Evolutionary conservation across 1,140 invertebrate species (phyloP), one percentile per base, ranked within the genome.

Genomic region (Coenobita brevimanus): DNA sequence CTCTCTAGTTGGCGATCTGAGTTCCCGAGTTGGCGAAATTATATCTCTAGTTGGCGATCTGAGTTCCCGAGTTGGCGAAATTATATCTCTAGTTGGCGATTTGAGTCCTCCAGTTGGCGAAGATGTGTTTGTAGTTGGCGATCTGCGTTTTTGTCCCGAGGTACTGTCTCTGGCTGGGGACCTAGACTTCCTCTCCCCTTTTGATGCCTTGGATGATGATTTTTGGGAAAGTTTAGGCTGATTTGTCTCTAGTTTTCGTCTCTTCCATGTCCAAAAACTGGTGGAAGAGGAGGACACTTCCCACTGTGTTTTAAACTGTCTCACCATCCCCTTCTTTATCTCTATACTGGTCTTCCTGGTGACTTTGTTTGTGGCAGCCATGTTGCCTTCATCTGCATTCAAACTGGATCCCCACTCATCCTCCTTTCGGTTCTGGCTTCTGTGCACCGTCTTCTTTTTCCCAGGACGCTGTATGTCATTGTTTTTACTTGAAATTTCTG

Each of bases 191-290:
- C 27, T 30, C 33, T 21, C 30, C 36, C 33, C 24, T 33, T 71
- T 17, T 33, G 36, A 24, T 33, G 17, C 54, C 38, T 21, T 30
- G n/a, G 50, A 54, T 46, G 75, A 17, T 57, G 46, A 50, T 54
- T 10, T n/a, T 2, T 38, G 33, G 24, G 46, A 46, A 50, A n/a
- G 21, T 3, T 57, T 85, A 15, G 30, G 21, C 43, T 57, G 46
- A 13, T 69, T 21, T 24, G 69, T n/a, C 27, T 54, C 43, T 15
- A 54, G n/a, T 50, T 62, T 36, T 4, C 69, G 75, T 36, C 84
- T 60, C 54, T 86, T 86, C 84, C 84, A 86, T 1, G 84, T 86
- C 84, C 84, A 86, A 43, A 67, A 86, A 3, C 84, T 75, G 13
- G 84, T 27, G 38, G 64, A 79, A 21, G 60, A 38, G 10, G n/a